A percentile compares a stretch with the other conserved stretches of the same genome.
Conservation (phyloP, 2,888 invertebrate genomes). For the Himalopsyche tibetana region DNA sequence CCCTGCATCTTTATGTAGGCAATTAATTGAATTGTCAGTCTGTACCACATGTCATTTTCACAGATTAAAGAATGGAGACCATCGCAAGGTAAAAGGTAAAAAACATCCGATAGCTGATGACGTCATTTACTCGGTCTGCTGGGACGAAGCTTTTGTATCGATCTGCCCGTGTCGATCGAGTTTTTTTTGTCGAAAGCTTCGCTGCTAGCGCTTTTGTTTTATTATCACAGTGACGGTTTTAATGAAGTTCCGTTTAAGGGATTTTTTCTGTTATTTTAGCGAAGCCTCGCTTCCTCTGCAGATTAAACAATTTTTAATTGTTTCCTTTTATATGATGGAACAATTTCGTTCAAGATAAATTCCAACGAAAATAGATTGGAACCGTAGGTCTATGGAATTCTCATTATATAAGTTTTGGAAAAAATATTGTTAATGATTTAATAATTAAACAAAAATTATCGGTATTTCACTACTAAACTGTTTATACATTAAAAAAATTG, state of each 20-base stretch:
- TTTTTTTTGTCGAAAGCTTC: neutral
- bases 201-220: neutral
- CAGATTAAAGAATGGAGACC: conserved; percentile 55
- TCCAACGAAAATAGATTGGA: too few species aligned
- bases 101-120: neutral
- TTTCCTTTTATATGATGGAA: neutral
- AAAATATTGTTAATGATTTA: too few species aligned
- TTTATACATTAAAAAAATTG: too few species aligned
- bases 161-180: neutral
- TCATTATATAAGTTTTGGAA: too few species aligned
- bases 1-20: too few species aligned
- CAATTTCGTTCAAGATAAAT: too few species aligned
- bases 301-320: conserved; percentile 9
- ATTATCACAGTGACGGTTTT: conserved; percentile 1
- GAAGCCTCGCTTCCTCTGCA: too few species aligned
- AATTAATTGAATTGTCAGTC: conserved; percentile 55
- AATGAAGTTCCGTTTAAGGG: conserved; percentile 12
- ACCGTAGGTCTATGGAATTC: too few species aligned
- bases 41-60: conserved; percentile 62
- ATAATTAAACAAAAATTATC: too few species aligned
- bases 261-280: conserved; percentile 1
- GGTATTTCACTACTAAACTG: too few species aligned
- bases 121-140: neutral
- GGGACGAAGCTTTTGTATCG: neutral
- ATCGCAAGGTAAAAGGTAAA: conserved; percentile 13